Evolutionary conservation across 2,113 vertebrate genomes (phyloP), one percentile per base, ranked within the genome.

Genomic region (Dicrurus megarhynchus): DNA sequence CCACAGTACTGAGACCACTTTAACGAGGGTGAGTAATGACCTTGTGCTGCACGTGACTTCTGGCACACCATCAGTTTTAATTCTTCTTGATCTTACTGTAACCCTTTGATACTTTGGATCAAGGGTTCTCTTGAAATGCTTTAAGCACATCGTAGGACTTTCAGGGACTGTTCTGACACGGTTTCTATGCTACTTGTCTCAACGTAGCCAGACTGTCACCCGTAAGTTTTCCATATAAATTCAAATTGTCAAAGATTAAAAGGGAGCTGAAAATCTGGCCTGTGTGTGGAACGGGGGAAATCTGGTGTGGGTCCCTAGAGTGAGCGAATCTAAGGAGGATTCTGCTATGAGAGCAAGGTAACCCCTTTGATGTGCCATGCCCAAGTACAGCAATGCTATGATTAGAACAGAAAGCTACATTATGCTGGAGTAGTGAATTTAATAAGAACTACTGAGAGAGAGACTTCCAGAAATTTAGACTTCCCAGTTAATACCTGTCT

Each of bases 241-340:
- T 98, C 97, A 97, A 98, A 98, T 98, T 98, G 97, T 96, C 97
- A 94, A 98, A 98, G 98, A 98, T 98, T 97, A 98, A 98, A 98
- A 98, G 98, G 94, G 80, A 94, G 89, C 81, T 97, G 96, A 94
- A 97, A 97, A 96, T 87, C 56, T 90, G 93, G 93, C 79, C 91
- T 92, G 44, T 81, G 95, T 75, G 53, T 93, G 96, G 87, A 97
- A 97, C 90, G 1, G 20, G 89, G 85, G 89, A 94, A 94, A 83
- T 97, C 95, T 92, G 92, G 91, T 94, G 92, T 95, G 91, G 80
- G 93, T 97, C 95, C 97, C 97, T 90, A 84, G 91, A 97, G 97
- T 97, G 64, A 97, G 94, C 0, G 3, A 95, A 96, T 91, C 73
- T 97, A 95, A 89, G 96, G 87, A 95, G 86, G 90, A 95, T 94